Evolutionary conservation across 2,797 vertebrate genomes (phyloP).

Genomic region (Tragopan temminckii): DNA sequence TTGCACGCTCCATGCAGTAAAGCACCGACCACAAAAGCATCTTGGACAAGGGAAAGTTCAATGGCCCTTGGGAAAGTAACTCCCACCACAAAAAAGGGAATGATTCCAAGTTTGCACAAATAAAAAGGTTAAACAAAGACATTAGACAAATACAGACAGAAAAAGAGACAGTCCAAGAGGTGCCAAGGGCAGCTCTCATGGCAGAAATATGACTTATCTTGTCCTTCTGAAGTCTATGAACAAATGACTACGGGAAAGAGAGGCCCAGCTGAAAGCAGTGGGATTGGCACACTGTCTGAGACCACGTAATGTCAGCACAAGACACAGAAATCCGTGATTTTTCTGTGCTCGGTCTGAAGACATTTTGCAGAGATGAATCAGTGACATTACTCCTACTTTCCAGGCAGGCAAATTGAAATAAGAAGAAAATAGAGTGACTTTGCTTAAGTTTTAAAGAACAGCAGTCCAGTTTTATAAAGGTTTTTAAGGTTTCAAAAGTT

Average conservation of each 20-base stretch:
- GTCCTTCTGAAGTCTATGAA: not conserved
- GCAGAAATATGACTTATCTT: not conserved
- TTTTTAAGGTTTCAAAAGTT: not conserved
- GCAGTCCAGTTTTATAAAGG: not conserved
- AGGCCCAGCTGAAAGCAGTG: not conserved
- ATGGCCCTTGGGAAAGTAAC: not conserved
- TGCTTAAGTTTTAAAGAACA: not conserved
- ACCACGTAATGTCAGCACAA: rapidly evolving
- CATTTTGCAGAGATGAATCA: not conserved
- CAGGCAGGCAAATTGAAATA: not conserved
- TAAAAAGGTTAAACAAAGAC: not conserved
- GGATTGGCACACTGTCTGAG: not conserved
- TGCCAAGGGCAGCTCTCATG: not conserved
- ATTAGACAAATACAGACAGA: not conserved
- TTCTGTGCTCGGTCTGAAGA: not conserved
- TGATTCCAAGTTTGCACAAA: not conserved
- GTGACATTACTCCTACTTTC: not conserved
- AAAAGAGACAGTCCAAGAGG: not conserved
- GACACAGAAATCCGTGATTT: not conserved
- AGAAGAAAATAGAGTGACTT: not conserved
- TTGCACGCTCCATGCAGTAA: not conserved
- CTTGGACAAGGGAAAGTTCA: not conserved
- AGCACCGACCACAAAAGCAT: not conserved
- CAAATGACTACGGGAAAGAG: not conserved
- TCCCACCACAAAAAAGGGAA: not conserved